A percentile compares a stretch with the other conserved stretches of the same genome.
Evolutionary conservation across 2,888 invertebrate species (phyloP).

Genomic region (Diploptera punctata): DNA sequence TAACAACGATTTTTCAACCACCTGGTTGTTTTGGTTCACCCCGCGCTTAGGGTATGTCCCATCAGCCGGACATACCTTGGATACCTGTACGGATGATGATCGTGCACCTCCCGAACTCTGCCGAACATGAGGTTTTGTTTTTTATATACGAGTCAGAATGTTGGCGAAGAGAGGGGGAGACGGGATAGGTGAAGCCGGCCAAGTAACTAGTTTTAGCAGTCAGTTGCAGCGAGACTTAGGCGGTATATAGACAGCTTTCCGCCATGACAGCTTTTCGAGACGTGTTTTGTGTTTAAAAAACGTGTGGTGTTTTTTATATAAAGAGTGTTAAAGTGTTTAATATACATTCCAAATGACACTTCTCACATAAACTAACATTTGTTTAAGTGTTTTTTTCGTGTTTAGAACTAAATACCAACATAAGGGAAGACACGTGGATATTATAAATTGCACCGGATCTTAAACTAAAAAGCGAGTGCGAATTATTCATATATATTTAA

Average conservation of each 20-base stretch:
- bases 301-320: too few relatives aligned
- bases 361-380: too few relatives aligned
- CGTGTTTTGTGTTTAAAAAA: constrained; percentile 1
- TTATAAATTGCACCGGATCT: too few relatives aligned
- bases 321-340: too few relatives aligned
- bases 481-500: too few relatives aligned
- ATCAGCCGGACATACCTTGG: constrained; percentile 28
- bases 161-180: background rate
- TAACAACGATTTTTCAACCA: background rate
- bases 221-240: background rate
- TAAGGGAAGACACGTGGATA: too few relatives aligned
- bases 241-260: background rate
- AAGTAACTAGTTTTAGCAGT: background rate
- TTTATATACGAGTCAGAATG: background rate
- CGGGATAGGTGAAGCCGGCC: background rate
- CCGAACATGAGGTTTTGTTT: constrained; percentile 7
- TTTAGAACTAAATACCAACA: too few relatives aligned
- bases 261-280: background rate
- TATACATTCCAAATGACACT: too few relatives aligned
- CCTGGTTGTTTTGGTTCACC: background rate
- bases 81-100: constrained; percentile 11
- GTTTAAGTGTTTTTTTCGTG: too few relatives aligned
- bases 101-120: background rate
- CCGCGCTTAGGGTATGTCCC: background rate
- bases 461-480: too few relatives aligned